Evolutionary conservation across 1,140 invertebrate genomes (phyloP).

Genomic region (Listronotus bonariensis): DNA sequence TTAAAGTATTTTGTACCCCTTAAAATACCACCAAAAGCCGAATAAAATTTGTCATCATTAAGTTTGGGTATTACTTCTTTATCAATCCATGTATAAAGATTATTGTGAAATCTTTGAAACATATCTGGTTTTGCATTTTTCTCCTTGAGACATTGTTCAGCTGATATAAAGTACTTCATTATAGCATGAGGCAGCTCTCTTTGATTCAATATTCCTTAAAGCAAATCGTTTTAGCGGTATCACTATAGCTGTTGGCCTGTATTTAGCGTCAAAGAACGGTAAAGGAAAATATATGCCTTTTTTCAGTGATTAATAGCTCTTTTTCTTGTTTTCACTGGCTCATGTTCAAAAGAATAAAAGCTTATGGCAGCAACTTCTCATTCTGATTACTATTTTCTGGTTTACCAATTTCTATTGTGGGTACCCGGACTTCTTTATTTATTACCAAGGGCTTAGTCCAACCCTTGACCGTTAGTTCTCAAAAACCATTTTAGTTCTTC

Average conservation of each 20-base stretch:
- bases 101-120: conserved; percentile 60
- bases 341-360: conserved; percentile 32
- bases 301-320: conserved; percentile 16
- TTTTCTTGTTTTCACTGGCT: conserved; percentile 17
- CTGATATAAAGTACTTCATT: conserved; percentile 61
- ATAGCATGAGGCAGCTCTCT: conserved; percentile 60
- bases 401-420: conserved; percentile 27
- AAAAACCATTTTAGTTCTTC: conserved; percentile 61
- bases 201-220: conserved; percentile 60
- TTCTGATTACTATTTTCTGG: conserved; percentile 2
- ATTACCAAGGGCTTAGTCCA: conserved; percentile 58
- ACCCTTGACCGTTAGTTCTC: conserved; percentile 62
- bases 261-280: conserved; percentile 59
- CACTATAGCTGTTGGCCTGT: conserved; percentile 57
- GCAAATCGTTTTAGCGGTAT: conserved; percentile 57
- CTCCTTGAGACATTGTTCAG: conserved; percentile 59
- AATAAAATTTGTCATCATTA: conserved; percentile 64
- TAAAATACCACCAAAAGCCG: conserved; percentile 64
- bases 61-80: conserved; percentile 61
- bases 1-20: conserved; percentile 61
- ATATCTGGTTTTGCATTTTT: conserved; percentile 47
- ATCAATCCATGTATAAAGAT: conserved; percentile 63
- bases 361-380: conserved; percentile 23
- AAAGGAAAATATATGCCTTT: conserved; percentile 51
- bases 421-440: conserved; percentile 21